Base-by-base conservation (phyloP, 2,888 invertebrate species). In the Apodemia mormo region DNA sequence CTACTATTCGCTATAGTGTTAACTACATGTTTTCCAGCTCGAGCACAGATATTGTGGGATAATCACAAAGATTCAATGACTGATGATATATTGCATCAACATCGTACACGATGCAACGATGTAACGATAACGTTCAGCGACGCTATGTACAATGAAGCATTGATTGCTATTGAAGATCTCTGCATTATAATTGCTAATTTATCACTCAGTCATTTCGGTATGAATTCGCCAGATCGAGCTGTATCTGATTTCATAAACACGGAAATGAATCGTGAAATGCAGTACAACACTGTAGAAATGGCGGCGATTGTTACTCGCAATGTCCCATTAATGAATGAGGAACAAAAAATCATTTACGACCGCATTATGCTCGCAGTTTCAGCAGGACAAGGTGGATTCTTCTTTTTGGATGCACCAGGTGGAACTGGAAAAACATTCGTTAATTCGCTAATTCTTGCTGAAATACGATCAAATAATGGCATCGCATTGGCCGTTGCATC, bases 1-100 rank as follows among this genome's bases (percentile, higher is more conserved):
- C 71, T 75, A 37, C 64, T 81, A 69, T 80, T 79, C 74, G 74
- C 77, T 72, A 77, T 79, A 61, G 76, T 79, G 54, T 74, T 80
- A 72, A 74, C 76, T 52, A 78, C 78, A 71, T 78, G 77, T 76
- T 72, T 67, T 70, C 76, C 75, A n/a, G 49, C n/a, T 6, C 14
- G 49, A 52, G 14, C n/a, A 52, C n/a, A 67, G n/a, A 67, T 67
- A 45, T 69, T 71, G 64, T 75, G 74, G 74, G 73, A 74, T 68
- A 75, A 75, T 72, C 74, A 73, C 73, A 74, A 72, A 72, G 72
- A 76, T 76, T 74, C 73, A 65, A 72, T 74, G 73, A 73, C 72
- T 73, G 73, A 74, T 73, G 75, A 76, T 72, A 76, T 76, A 69
- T 73, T 76, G 71, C 45, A 76, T 75, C 75, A 40, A 75, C 70